Percentiles rank a stretch among this genome's conserved stretches.
Evolutionary conservation across 2,113 vertebrate species (phyloP).

Genomic region (Zosterops hypoxanthus): DNA sequence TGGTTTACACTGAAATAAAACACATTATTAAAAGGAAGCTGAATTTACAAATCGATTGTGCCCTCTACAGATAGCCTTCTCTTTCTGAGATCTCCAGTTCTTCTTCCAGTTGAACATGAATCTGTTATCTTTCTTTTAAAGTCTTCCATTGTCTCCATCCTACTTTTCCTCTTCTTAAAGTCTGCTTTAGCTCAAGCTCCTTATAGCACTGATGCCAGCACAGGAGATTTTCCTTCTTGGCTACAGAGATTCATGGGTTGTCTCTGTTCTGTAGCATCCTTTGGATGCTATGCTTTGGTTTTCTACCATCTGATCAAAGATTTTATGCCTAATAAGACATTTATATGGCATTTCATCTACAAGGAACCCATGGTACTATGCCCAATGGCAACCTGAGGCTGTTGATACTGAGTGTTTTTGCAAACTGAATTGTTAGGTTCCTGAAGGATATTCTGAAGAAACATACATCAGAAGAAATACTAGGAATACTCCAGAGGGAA

Average conservation of each 20-base stretch:
- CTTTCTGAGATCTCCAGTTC: not conserved
- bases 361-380: not conserved
- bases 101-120: not conserved
- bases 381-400: not conserved
- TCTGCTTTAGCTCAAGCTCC: not conserved
- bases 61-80: not conserved
- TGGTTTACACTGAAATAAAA: not conserved
- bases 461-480: not conserved
- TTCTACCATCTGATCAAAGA: not conserved
- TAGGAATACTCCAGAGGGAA: not conserved
- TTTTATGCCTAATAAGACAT: not conserved
- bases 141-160: not conserved
- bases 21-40: not conserved
- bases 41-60: not conserved
- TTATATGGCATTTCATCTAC: not conserved
- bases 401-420: not conserved
- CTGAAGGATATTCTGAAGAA: not conserved
- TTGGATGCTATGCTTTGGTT: not conserved
- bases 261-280: not conserved
- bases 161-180: not conserved
- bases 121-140: not conserved
- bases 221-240: not conserved
- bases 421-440: not conserved
- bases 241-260: not conserved
- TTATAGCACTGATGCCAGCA: not conserved